Percentiles rank a stretch among this genome's conserved stretches.
phyloP scores from a whole-genome alignment of 1,140 invertebrate genomes.

The Chironomus tepperi region DNA sequence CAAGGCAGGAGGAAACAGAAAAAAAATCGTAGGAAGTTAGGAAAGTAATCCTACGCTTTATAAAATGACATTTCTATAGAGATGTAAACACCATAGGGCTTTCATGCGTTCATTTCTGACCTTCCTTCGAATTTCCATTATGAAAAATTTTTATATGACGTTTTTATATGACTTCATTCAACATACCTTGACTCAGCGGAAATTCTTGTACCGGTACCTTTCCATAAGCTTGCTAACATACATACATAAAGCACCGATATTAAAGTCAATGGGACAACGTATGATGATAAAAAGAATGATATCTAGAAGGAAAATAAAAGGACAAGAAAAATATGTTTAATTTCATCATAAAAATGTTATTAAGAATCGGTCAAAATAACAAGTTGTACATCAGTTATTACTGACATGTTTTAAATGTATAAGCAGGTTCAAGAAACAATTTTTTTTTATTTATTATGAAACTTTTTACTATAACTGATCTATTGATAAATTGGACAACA shows the following conservation, averaged over 20 bases:
- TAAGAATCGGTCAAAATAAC: not conserved
- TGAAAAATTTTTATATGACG: not conserved
- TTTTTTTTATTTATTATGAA: too few species aligned
- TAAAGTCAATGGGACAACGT: constrained; percentile 73
- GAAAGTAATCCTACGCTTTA: too few species aligned
- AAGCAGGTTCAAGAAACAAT: too few species aligned
- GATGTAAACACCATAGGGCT: not conserved
- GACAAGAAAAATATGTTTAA: not conserved
- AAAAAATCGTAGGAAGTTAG: too few species aligned
- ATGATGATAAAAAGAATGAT: constrained; percentile 76
- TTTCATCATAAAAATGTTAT: not conserved
- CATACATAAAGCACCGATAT: constrained; percentile 85
- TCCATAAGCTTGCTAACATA: constrained; percentile 83
- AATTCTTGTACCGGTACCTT: constrained; percentile 57
- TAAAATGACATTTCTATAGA: too few species aligned
- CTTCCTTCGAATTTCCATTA: not conserved
- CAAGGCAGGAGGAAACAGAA: too few species aligned
- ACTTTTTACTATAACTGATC: too few species aligned
- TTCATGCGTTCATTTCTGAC: not conserved
- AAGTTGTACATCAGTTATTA: not conserved
- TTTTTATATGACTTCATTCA: not conserved
- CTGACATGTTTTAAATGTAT: too few species aligned
- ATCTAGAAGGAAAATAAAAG: constrained; percentile 46
- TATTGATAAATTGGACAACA: too few species aligned
- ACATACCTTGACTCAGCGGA: constrained; percentile 47